A percentile compares a stretch with the other conserved stretches of the same genome.
phyloP scores from a whole-genome alignment of 2,797 vertebrate species.

The Amazonetta brasiliensis region DNA sequence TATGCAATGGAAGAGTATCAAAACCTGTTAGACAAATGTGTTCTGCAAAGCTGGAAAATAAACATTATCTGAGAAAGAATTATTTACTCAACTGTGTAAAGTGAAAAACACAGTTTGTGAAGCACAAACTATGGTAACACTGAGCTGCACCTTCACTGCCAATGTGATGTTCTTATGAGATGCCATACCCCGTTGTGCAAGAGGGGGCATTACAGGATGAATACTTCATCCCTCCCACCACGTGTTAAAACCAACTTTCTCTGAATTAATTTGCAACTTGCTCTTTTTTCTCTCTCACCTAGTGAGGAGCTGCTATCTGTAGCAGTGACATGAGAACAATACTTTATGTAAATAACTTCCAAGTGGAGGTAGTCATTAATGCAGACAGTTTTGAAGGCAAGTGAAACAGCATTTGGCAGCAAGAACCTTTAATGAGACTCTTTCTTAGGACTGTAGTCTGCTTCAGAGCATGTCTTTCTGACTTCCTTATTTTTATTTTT shows the following conservation, averaged over 20 bases:
- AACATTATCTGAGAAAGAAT: background rate
- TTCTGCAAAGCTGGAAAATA: background rate
- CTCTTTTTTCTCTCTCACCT: constrained; percentile 14
- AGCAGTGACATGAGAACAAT: constrained; percentile 55
- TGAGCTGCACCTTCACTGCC: background rate
- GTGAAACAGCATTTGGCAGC: background rate
- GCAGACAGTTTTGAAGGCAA: constrained; percentile 40
- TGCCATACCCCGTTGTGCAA: background rate
- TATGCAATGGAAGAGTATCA: background rate
- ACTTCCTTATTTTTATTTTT: background rate
- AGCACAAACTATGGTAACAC: background rate
- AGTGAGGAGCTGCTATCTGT: background rate
- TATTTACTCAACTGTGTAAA: background rate
- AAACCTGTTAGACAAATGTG: background rate
- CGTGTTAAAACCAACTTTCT: background rate
- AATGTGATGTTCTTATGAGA: background rate
- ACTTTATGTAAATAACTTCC: constrained; percentile 58
- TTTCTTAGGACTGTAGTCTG: background rate
- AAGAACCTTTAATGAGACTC: background rate
- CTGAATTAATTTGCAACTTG: background rate
- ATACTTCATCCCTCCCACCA: background rate
- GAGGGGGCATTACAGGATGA: background rate
- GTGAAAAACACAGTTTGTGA: background rate
- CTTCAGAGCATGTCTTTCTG: background rate
- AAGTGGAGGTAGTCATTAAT: constrained; percentile 52